Base-by-base conservation (phyloP, 1,140 invertebrate species). In the Lepidurus couesii region DNA sequence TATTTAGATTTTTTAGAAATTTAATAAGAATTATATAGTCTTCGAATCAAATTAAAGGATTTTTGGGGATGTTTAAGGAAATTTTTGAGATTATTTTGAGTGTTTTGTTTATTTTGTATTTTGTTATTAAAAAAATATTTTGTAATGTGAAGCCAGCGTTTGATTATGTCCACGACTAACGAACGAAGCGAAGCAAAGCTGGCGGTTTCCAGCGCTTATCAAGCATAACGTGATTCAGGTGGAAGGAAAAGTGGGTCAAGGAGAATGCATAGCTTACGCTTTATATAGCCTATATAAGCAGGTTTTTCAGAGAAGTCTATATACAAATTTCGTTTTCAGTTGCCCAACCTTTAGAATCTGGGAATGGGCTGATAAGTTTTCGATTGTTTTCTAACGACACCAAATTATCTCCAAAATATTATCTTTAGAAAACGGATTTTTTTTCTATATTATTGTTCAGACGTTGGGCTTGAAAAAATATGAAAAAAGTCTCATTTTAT, bases 211-310 rank as follows among this genome's bases (percentile, higher is more conserved):
- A 65, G 53, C 10, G 13, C 53, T 65, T 65, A 65, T 65, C 53
- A 65, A 65, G 53, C 53, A 65, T 65, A 65, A 65, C 53, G 53
- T 65, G 53, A 65, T 65, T 65, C 53, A 65, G 53, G 53, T 65
- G 53, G 53, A 65, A 65, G 53, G 53, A 65, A 65, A 65, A 65
- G 53, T 65, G 53, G 53, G 53, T 65, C 53, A 65, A 65, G 53
- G 53, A 65, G 53, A 65, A 21, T 65, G 16, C 53, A 13, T 7
- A 65, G 53, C 53, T 65, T 65, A 65, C 53, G 7, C 53, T 65
- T 65, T 65, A 65, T 21, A 65, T 65, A 65, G 53, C 53, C 53
- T 65, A 65, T 16, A 21, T 13, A 65, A 65, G 16, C 53, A 65
- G 53, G 53, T 21, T 65, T 65, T 65, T 65, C 53, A 65, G 9